Conservation (phyloP, 2,888 invertebrate genomes). For the Anthophora plumipes region DNA sequence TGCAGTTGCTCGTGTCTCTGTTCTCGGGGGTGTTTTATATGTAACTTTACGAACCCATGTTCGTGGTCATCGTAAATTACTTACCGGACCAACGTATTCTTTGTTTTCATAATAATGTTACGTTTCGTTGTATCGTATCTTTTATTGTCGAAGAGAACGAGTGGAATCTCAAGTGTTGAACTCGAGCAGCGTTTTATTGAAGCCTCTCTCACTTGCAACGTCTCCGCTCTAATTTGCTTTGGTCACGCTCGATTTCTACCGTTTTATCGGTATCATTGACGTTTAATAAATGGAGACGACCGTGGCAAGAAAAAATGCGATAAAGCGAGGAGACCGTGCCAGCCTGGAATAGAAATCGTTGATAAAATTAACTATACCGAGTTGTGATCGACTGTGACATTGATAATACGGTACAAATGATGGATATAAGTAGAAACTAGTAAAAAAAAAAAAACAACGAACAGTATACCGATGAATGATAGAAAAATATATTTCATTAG, state of each 20-base stretch:
- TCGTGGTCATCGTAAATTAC: too few species aligned
- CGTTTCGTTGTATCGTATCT: too few species aligned
- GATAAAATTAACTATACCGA: conserved; percentile 24
- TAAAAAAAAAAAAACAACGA: neutral
- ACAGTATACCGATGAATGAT: neutral
- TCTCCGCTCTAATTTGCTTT: conserved; percentile 41
- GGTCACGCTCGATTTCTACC: conserved; percentile 42
- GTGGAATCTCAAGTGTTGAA: neutral
- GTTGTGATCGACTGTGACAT: conserved; percentile 4
- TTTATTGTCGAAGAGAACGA: neutral
- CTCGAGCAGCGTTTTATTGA: neutral
- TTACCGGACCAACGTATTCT: neutral
- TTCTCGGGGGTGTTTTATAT: conserved; percentile 29
- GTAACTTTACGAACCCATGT: conserved; percentile 13
- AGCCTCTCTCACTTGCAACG: neutral
- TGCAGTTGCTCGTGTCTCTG: neutral
- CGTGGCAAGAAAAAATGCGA: neutral
- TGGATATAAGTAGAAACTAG: neutral
- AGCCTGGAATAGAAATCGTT: conserved; percentile 26
- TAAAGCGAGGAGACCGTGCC: conserved; percentile 14
- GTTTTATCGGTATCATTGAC: conserved; percentile 33
- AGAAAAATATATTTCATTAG: too few species aligned
- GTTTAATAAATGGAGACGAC: conserved; percentile 28
- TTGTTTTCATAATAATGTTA: too few species aligned
- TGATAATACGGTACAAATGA: neutral